phyloP scores from a whole-genome alignment of 2,797 vertebrate species.

The Xiphophorus birchmanni region DNA sequence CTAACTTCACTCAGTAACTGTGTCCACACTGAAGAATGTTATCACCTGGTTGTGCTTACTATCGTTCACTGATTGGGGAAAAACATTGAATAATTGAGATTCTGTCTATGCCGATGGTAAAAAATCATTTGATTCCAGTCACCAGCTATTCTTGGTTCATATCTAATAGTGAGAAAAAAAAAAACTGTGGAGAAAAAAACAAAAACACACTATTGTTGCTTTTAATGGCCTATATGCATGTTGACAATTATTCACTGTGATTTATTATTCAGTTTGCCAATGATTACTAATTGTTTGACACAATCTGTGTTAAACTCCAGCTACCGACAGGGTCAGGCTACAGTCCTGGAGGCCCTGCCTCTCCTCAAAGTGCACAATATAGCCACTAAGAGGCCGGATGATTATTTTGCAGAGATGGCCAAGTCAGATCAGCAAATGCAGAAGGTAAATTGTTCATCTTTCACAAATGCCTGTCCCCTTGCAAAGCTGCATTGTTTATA shows the following conservation, averaged over 20 bases:
- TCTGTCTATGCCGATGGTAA: not conserved
- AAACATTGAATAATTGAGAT: not conserved
- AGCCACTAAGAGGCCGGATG: conserved; percentile 89
- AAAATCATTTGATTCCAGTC: not conserved
- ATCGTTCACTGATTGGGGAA: not conserved
- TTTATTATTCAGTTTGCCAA: not conserved
- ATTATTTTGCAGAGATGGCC: conserved; percentile 99
- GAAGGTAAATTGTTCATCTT: conserved; percentile 81
- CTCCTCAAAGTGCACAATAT: conserved; percentile 83
- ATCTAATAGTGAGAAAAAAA: not conserved
- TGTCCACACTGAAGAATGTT: not conserved
- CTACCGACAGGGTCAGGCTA: conserved; percentile 93
- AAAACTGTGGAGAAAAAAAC: not conserved
- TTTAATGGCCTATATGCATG: not conserved
- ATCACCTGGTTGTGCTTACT: not conserved
- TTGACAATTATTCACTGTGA: not conserved
- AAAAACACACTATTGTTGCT: not conserved
- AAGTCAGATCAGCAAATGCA: conserved; percentile 99
- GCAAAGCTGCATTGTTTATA: not conserved
- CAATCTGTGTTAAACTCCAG: conserved; percentile 65
- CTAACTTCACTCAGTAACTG: not conserved
- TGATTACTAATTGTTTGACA: not conserved
- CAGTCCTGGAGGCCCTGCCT: conserved; percentile 88
- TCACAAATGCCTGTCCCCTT: not conserved
- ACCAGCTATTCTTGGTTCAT: not conserved